Evolutionary conservation across 2,113 vertebrate species (phyloP).

Genomic region (Saccopteryx leptura): DNA sequence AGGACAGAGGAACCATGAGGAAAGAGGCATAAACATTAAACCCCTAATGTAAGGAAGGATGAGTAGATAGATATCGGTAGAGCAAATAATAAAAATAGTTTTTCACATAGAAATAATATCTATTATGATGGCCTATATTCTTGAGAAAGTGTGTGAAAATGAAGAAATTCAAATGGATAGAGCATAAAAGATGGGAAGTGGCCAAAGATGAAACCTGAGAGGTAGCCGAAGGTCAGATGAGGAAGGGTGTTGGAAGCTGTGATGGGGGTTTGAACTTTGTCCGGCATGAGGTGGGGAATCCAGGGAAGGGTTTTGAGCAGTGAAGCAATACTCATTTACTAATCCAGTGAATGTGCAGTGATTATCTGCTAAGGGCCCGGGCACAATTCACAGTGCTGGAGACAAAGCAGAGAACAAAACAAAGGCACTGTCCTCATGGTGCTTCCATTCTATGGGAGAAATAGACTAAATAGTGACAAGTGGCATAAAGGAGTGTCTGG

Average conservation of each 20-base stretch:
- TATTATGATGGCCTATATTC: not conserved
- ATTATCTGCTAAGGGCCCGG: not conserved
- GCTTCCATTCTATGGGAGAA: not conserved
- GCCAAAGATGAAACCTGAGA: not conserved
- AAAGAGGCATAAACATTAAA: not conserved
- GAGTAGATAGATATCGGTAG: not conserved
- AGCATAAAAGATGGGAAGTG: not conserved
- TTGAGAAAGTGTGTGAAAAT: not conserved
- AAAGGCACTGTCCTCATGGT: not conserved
- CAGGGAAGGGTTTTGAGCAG: not conserved
- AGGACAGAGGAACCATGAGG: not conserved
- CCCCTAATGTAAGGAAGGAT: not conserved
- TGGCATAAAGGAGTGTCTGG: not conserved
- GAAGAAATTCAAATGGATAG: not conserved
- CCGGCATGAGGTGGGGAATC: not conserved
- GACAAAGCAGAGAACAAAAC: not conserved
- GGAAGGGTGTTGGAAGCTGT: fast-evolving
- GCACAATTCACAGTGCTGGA: not conserved
- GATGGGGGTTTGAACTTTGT: not conserved
- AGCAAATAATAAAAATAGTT: not conserved
- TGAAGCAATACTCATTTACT: not conserved
- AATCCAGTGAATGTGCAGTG: not conserved
- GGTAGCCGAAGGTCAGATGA: not conserved
- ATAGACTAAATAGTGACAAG: too few species aligned
- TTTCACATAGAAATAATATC: not conserved